Base-by-base conservation (phyloP, 23 tunicate species). In the Pegea sp. region DNA sequence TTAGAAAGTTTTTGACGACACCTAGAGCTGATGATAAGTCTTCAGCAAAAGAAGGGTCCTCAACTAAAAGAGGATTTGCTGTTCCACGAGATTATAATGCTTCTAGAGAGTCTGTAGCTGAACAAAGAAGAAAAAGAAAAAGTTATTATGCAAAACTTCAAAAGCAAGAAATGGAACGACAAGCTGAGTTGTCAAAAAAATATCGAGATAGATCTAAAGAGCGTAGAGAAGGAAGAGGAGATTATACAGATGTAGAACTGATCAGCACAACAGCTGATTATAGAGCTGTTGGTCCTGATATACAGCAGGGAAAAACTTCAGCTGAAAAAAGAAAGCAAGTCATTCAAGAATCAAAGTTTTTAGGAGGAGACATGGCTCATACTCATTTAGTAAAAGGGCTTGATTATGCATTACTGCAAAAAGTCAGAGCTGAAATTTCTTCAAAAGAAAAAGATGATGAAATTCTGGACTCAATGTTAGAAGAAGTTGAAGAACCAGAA, bases 281-380 rank as follows among this genome's bases (percentile, higher is more conserved):
- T 54, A 64, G 79, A 54, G 79, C 95, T n/a, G 95, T 84, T 24
- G 95, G 95, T 1, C 95, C 95, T 2, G 34, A 68, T 30, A 61
- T 70, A 8, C 71, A 73, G 46, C 53, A 57, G 24, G 81, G 66
- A 28, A 59, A 71, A 29, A 71, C 90, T 23, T 64, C 90, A 7
- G 98, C 90, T 38, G 98, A 89, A 49, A 70, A 77, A 59, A 57
- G 88, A 16, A 61, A 75, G 30, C 90, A 89, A 77, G 81, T 77
- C 0, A 89, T 89, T 44, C 90, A 89, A 31, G 90, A 89, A 67
- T 89, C 98, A n/a, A 89, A 89, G 44, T 89, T 70, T 43, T 66
- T 89, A 43, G 98, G 98, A 28, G 98, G 98, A 57, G 98, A 89
- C 61, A 76, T 89, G 90, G 98, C 98, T 38, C 98, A 89, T 56